These are phyloP conservation scores for Syrrhaptes paradoxus DNA, from an alignment of 2,113 vertebrate genomes.

Conservation along the genomic window DNA sequence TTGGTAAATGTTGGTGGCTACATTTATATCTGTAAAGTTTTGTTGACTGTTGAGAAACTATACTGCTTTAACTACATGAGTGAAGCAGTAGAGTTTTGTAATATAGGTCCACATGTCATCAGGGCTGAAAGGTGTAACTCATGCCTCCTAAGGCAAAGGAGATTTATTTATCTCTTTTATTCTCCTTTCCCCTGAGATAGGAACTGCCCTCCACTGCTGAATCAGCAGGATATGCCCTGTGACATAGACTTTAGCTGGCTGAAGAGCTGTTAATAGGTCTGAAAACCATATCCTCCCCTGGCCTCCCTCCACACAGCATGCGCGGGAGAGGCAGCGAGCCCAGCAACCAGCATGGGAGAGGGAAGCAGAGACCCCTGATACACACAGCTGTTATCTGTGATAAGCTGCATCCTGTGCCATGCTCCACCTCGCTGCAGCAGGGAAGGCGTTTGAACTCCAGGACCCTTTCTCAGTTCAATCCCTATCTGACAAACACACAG, in stretches of 20 bases:
- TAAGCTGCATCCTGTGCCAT: constrained; percentile 47
- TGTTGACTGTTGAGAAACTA: neutral
- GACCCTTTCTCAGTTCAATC: neutral
- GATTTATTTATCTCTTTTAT: neutral
- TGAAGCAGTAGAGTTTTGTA: neutral
- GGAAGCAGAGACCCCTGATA: neutral
- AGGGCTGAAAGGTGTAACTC: neutral
- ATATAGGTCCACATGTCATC: neutral
- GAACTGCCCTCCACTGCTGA: neutral
- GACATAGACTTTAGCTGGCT: neutral
- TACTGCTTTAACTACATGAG: neutral
- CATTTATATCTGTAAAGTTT: neutral
- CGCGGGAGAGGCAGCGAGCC: neutral
- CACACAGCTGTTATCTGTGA: constrained; percentile 31
- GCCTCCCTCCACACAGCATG: neutral
- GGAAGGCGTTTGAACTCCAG: constrained; percentile 37
- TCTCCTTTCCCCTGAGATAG: neutral
- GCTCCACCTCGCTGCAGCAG: constrained; percentile 17
- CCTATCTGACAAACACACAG: constrained; percentile 53
- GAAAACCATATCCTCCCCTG: neutral
- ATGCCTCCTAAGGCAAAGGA: neutral
- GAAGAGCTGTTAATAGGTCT: constrained; percentile 6
- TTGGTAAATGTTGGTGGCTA: neutral
- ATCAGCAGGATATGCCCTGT: constrained; percentile 17
- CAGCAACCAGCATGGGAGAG: neutral